Base-by-base conservation (phyloP, 2,888 invertebrate genomes). In the Isoperla grammatica region DNA sequence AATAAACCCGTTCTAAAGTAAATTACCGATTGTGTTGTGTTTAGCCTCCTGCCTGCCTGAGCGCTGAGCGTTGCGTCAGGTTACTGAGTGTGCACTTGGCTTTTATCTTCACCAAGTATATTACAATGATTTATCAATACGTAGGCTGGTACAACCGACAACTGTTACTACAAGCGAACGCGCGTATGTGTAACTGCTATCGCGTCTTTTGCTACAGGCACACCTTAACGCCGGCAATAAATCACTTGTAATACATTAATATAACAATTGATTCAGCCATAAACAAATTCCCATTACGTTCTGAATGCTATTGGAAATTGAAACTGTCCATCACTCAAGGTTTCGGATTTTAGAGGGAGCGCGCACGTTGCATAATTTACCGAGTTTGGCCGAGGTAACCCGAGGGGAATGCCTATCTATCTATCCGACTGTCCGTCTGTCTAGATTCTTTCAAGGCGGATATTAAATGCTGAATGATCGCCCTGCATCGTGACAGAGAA, bases 221-320 rank as follows among this genome's bases (percentile, higher is more conserved):
- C 49, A 29, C 49, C 49, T 49, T 15, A 49, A 49, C 15, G 29
- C 12, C 12, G 29, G 17, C 29, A 6, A 53, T 53, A 53, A 53
- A 53, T 53, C 53, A 53, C 53, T 19, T 37, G 37, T 39, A 17
- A 53, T 46, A 46, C 46, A 19, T 22, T 46, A 37, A 17, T 53
- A 39, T 37, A 17, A 17, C 53, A 53, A 53, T 53, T 53, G 53
- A 53, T 53, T 53, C 37, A 35, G 37, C 20, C 53, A 22, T 53
- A 53, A 53, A 53, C 53, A 53, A 39, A 53, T 39, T 53, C 37
- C 53, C 37, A 53, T 53, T 53, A 53, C 17, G 53, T 39, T 53
- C 37, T 53, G 53, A 53, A 53, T 53, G 15, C 15, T 15, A 53
- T 29, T 29, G 37, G 53, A 53, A 53, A 53, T 53, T 37, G 37